Percentiles rank a stretch among this genome's conserved stretches.
phyloP scores from a whole-genome alignment of 1,140 invertebrate genomes.

The Riptortus pedestris region DNA sequence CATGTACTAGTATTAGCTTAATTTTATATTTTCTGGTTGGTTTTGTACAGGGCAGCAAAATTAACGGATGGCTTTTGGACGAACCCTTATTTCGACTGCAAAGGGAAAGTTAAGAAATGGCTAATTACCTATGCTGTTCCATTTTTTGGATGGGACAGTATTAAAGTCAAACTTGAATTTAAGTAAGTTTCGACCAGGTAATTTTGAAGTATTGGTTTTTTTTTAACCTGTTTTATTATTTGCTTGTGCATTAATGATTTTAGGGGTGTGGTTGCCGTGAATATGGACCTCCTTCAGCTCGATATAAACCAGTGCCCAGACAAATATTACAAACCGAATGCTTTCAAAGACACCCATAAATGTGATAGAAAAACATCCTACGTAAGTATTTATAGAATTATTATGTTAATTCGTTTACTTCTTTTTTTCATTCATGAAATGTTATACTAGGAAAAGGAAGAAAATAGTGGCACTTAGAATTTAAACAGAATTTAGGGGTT shows the following conservation, averaged over 20 bases:
- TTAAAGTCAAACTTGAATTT: slow-evolving; percentile 83
- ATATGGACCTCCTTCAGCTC: slow-evolving; percentile 77
- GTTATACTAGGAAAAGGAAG: too few species aligned
- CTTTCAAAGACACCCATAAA: slow-evolving; percentile 90
- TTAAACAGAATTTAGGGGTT: too few species aligned
- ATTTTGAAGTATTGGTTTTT: background rate
- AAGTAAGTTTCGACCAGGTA: slow-evolving; percentile 56
- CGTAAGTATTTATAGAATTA: slow-evolving; percentile 50
- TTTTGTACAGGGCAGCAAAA: slow-evolving; percentile 56
- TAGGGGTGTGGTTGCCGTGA: slow-evolving; percentile 88
- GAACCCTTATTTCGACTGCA: slow-evolving; percentile 86
- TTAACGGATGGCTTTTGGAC: slow-evolving; percentile 87
- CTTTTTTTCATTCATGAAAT: too few species aligned
- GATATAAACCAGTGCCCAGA: slow-evolving; percentile 93
- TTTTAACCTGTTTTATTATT: slow-evolving; percentile 20
- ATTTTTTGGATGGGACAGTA: slow-evolving; percentile 93
- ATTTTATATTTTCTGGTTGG: slow-evolving; percentile 7
- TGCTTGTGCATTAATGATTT: too few species aligned
- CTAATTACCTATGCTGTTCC: slow-evolving; percentile 87
- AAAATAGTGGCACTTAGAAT: too few species aligned
- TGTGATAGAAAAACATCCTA: slow-evolving; percentile 85
- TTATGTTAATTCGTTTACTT: background rate
- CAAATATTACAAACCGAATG: slow-evolving; percentile 79
- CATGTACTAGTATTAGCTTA: slow-evolving; percentile 10
- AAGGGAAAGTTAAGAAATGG: slow-evolving; percentile 87